phyloP scores from a whole-genome alignment of 1,140 invertebrate species.

The Papilio helenus region DNA sequence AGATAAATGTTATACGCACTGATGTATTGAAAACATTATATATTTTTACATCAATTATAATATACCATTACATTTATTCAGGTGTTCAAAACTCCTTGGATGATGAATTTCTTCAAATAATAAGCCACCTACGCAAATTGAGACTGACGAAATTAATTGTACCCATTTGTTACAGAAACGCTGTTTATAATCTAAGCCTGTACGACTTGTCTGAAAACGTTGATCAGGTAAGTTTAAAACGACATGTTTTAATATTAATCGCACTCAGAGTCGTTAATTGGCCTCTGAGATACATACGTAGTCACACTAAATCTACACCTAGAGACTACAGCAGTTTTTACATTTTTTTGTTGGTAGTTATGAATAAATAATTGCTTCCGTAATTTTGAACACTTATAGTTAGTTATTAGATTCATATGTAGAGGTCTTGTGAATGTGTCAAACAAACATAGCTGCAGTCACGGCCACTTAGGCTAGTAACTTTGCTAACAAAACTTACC shows the following conservation, averaged over 20 bases:
- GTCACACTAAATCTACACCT: no score
- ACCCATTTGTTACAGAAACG: constrained; percentile 68
- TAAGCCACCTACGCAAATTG: background rate
- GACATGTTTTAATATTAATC: background rate
- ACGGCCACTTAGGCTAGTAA: background rate
- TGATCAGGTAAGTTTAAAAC: constrained; percentile 66
- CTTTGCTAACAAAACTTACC: background rate
- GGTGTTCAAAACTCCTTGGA: background rate
- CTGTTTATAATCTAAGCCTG: constrained; percentile 76
- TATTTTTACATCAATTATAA: background rate
- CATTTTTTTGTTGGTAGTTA: no score
- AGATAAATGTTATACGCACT: background rate
- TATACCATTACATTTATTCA: constrained; percentile 19
- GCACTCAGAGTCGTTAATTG: no score
- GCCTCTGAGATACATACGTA: no score
- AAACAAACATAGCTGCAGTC: background rate
- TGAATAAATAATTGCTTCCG: no score
- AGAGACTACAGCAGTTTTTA: no score
- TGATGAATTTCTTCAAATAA: background rate
- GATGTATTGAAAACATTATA: background rate
- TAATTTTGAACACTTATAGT: background rate
- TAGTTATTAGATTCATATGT: background rate
- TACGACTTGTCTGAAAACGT: constrained; percentile 78
- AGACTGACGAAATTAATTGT: constrained; percentile 25
- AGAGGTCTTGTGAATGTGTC: background rate